A percentile compares a stretch with the other conserved stretches of the same genome.
Conservation (phyloP, 2,113 vertebrate species). For the Ptilorrhoa leucosticta region DNA sequence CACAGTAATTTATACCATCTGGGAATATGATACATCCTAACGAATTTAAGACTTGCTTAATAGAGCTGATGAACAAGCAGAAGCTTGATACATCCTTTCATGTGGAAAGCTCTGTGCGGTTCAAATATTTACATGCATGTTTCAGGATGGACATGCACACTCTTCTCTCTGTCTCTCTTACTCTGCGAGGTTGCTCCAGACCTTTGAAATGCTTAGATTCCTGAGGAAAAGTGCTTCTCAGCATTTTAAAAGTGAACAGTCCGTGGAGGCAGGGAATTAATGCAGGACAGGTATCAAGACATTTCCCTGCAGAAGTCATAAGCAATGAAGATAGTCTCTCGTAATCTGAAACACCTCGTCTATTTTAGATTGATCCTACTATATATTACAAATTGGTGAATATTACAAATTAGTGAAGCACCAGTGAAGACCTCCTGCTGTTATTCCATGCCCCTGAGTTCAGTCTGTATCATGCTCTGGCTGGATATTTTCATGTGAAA, state of each 20-base stretch:
- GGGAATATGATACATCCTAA: not conserved
- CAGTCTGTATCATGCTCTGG: not conserved
- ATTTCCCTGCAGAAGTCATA: not conserved
- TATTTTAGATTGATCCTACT: not conserved
- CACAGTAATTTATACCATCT: not conserved
- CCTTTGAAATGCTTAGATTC: not conserved
- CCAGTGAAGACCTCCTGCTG: not conserved
- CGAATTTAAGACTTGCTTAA: not conserved
- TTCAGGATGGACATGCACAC: not conserved
- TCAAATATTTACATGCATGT: not conserved
- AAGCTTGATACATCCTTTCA: not conserved
- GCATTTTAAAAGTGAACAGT: not conserved
- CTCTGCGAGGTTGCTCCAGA: not conserved
- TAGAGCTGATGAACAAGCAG: not conserved
- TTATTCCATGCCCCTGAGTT: not conserved
- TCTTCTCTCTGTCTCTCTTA: not conserved
- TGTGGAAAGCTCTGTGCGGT: not conserved
- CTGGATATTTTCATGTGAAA: not conserved
- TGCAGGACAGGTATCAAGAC: not conserved
- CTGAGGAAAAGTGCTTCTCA: not conserved
- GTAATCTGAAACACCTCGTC: not conserved
- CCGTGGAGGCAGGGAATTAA: not conserved
- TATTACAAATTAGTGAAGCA: not conserved
- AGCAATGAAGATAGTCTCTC: not conserved
- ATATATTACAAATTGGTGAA: not conserved